A percentile compares a stretch with the other conserved stretches of the same genome.
phyloP scores from a whole-genome alignment of 2,888 invertebrate species.

The Fragum fragum region DNA sequence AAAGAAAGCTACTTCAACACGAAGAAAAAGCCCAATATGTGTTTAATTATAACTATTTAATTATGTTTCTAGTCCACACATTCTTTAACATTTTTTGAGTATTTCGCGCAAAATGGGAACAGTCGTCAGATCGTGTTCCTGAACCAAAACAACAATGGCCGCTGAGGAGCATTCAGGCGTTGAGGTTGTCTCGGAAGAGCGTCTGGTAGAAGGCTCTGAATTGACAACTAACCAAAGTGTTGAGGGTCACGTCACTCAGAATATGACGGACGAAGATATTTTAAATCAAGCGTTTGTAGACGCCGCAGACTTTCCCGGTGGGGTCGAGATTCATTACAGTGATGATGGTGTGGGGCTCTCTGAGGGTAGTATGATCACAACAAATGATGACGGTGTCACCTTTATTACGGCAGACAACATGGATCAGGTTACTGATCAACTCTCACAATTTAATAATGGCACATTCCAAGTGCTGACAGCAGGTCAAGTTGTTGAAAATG shows the following conservation, averaged over 20 bases:
- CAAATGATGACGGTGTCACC: conserved; percentile 56
- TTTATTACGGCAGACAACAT: conserved; percentile 47
- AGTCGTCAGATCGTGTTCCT: conserved; percentile 20
- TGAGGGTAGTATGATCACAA: conserved; percentile 62
- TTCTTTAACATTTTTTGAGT: no score
- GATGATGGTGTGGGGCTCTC: conserved; percentile 57
- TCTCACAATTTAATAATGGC: conserved; percentile 39
- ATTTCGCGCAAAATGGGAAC: background rate
- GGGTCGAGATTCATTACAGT: conserved; percentile 56
- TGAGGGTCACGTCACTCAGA: conserved; percentile 54
- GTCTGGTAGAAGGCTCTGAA: conserved; percentile 45
- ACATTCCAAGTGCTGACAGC: conserved; percentile 49
- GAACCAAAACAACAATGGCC: conserved; percentile 82
- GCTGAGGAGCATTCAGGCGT: conserved; percentile 74
- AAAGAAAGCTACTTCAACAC: conserved; percentile 1
- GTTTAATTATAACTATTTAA: no score
- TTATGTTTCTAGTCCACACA: no score
- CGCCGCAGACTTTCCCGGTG: conserved; percentile 67
- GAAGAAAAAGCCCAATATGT: no score
- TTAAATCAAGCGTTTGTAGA: conserved; percentile 83
- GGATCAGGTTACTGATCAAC: conserved; percentile 30
- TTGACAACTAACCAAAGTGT: conserved; percentile 37
- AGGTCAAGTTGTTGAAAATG: conserved; percentile 32
- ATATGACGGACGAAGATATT: conserved; percentile 77
- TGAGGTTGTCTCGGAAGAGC: conserved; percentile 66